Base-by-base conservation (phyloP, 2,113 vertebrate species). In the Rhipidura dahli region DNA sequence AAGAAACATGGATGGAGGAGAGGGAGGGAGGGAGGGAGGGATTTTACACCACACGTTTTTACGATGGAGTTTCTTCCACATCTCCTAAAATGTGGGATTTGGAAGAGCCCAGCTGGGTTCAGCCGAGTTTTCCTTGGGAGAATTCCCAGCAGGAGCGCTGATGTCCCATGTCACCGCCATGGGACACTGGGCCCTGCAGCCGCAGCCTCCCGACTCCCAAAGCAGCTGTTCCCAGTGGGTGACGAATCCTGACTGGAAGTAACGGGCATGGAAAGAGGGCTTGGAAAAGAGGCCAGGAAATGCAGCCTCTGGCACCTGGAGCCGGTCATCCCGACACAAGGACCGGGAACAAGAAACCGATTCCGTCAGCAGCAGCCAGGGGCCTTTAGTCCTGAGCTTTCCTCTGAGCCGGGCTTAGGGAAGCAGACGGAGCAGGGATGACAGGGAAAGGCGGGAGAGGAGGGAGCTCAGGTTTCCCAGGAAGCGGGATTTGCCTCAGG, bases 61-160 rank as follows among this genome's bases (percentile, higher is more conserved):
- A 61, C 0, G 0, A 2, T 2, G 30, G 13, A 6, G 1, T 27
- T 84, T 44, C 19, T 68, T 33, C 30, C 10, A 2, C 0, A 1
- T 23, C n/a, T 68, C 70, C 61, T 35, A 9, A 78, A 7, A 3
- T 10, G 0, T 2, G 33, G 9, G 0, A 0, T 21, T 83, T 39
- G n/a, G 65, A 65, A 73, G n/a, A 56, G 13, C 78, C 53, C 65
- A 66, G 6, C 28, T 24, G 64, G 37, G 35, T 57, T 88, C 23
- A 79, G 60, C 65, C 47, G 78, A 82, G 39, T 21, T 83, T 40
- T 66, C 24, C 47, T 3, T 24, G 35, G 27, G 53, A 51, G 53
- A 95, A 80, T 45, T 59, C 53, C n/a, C 27, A 27, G 54, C 19
- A 16, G 68, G 72, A 81, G 35, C 31, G 6, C 35, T 5, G 49